Evolutionary conservation across 1,140 invertebrate genomes (phyloP).

Genomic region (Xylocopa sonorina): DNA sequence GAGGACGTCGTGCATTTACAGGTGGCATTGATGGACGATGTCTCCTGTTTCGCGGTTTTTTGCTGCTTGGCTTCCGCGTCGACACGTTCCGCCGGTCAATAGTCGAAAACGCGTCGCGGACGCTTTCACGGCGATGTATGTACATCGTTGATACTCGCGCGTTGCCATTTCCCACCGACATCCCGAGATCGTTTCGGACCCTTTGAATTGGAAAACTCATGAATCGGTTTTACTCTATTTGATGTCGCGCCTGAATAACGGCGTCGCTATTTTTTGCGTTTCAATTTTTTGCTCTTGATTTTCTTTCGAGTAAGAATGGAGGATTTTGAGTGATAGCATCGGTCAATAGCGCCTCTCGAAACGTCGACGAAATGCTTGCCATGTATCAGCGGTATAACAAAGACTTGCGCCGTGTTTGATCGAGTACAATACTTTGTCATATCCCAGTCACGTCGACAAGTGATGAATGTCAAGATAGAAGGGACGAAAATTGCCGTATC

Average conservation of each 20-base stretch:
- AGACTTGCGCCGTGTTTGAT: not conserved
- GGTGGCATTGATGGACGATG: conserved; percentile 6
- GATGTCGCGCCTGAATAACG: not conserved
- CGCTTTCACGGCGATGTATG: too few species aligned
- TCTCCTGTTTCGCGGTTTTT: conserved; percentile 4
- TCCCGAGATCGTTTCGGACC: not conserved
- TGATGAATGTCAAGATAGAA: too few species aligned
- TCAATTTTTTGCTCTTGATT: too few species aligned
- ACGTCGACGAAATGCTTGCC: not conserved
- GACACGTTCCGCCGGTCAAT: not conserved
- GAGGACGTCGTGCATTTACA: not conserved
- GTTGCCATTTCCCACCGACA: not conserved
- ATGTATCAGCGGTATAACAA: not conserved
- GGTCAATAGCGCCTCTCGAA: too few species aligned
- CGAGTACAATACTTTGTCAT: too few species aligned
- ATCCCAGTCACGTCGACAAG: too few species aligned
- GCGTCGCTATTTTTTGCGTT: not conserved
- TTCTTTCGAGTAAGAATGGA: not conserved
- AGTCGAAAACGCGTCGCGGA: not conserved
- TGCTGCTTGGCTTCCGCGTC: not conserved
- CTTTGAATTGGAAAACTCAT: not conserved
- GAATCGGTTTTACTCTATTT: not conserved
- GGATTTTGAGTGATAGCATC: not conserved
- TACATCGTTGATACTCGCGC: not conserved
- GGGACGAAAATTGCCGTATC: too few species aligned